Base-by-base conservation (phyloP, 2,113 vertebrate species). In the Erythrocercus mccallii region DNA sequence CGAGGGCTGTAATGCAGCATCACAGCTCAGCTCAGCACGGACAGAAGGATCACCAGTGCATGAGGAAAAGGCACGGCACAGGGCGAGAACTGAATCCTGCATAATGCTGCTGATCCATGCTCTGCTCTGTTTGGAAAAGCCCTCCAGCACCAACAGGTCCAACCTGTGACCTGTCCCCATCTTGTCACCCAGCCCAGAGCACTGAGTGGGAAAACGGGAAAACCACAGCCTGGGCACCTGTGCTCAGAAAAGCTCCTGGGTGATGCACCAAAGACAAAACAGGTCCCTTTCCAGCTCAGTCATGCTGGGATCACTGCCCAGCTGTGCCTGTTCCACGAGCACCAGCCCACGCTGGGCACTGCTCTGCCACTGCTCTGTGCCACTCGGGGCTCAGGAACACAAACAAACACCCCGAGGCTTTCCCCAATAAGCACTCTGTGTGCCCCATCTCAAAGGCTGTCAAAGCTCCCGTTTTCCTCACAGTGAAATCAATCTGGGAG, bases 41-140 rank as follows among this genome's bases (percentile, higher is more conserved):
- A 25, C 20, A 76, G 20, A 48, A 64, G 38, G 30, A 44, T 14
- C 10, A 2, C 14, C 73, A 58, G 54, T 1, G n/a, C 50, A 20
- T 1, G 3, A 30, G 66, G 57, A 51, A 50, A 58, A 33, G 31
- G n/a, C 38, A 54, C 2, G 45, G 24, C 68, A 31, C 0, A 2
- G 48, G 71, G 80, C 64, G 54, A 22, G 77, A 31, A 57, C 31
- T 6, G 58, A 56, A 40, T 12, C n/a, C 54, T 68, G 47, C 18
- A 1, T 2, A 38, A 2, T 0, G 53, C 66, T 56, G 74, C 31
- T 8, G 30, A 58, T 10, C 51, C 17, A 5, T 0, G 2, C 5
- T 7, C 50, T 74, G 40, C 74, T 47, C 33, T 19, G 72, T 5
- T 1, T 40, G 48, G 42, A 37, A 37, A 51, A 45, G 28, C n/a